Conservation (phyloP, 2,888 invertebrate genomes). For the Teleogryllus oceanicus region DNA sequence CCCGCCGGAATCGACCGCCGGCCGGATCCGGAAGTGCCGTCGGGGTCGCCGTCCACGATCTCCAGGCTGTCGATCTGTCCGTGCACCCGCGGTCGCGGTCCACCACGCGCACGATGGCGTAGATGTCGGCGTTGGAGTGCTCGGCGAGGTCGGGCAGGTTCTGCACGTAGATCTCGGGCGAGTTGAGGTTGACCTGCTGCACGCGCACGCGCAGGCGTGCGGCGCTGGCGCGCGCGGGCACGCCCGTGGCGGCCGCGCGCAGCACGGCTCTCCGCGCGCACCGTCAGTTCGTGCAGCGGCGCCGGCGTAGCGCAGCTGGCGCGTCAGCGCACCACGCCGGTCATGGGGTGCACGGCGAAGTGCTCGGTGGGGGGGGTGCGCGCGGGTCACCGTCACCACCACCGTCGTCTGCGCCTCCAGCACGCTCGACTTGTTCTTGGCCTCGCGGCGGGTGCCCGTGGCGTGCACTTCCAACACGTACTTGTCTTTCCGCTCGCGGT, state of each 20-base stretch:
- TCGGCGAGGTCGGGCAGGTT: constrained; percentile 77
- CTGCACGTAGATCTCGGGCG: constrained; percentile 78
- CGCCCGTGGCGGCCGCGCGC: constrained; percentile 45
- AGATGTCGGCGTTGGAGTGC: constrained; percentile 77
- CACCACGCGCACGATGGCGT: constrained; percentile 80
- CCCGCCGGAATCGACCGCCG: constrained; percentile 50
- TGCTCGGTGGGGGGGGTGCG: constrained; percentile 75
- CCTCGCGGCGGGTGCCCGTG: constrained; percentile 57
- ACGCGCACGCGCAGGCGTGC: constrained; percentile 75
- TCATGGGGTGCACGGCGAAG: constrained; percentile 91
- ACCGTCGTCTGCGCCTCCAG: constrained; percentile 70
- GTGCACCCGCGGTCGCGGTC: constrained; percentile 82
- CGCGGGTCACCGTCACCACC: constrained; percentile 64
- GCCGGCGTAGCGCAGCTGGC: constrained; percentile 68
- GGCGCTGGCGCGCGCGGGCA: constrained; percentile 61
- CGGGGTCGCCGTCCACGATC: constrained; percentile 85
- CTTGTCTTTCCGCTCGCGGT: constrained; percentile 83
- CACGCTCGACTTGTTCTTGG: constrained; percentile 52
- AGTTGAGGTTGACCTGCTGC: constrained; percentile 76
- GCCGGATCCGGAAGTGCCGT: constrained; percentile 80
- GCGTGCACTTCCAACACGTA: constrained; percentile 78
- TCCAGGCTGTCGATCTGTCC: constrained; percentile 78
- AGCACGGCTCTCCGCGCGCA: constrained; percentile 74
- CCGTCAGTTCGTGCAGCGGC: constrained; percentile 67
- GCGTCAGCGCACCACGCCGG: constrained; percentile 80